A percentile compares a stretch with the other conserved stretches of the same genome.
phyloP scores from a whole-genome alignment of 1,140 invertebrate species.

The Littorina saxatilis region DNA sequence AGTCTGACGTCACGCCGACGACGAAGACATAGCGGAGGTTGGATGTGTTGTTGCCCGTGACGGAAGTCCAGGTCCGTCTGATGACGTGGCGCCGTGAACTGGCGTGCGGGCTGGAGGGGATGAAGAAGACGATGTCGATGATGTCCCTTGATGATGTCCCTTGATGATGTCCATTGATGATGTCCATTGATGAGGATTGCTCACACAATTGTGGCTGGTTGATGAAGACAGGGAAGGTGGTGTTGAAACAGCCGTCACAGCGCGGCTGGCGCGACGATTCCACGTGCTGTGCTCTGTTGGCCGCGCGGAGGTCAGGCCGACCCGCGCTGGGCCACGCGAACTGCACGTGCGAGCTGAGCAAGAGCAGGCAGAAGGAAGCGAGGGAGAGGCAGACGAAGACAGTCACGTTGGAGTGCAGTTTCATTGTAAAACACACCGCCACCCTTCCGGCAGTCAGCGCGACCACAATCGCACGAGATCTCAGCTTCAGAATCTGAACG shows the following conservation, averaged over 20 bases:
- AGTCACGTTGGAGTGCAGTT: neutral
- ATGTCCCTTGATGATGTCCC: neutral
- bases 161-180: neutral
- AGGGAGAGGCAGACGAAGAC: neutral
- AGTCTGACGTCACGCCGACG: conserved; percentile 18
- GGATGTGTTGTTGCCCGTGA: conserved; percentile 48
- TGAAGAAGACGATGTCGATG: conserved; percentile 21
- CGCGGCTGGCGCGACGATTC: neutral
- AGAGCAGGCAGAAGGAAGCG: neutral
- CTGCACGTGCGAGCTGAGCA: neutral
- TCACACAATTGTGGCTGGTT: neutral
- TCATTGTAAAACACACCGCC: too few species aligned
- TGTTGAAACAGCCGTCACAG: neutral
- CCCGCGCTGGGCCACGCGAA: neutral
- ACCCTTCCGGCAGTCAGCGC: too few species aligned
- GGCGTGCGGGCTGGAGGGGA: neutral
- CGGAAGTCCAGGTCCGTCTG: conserved; percentile 47
- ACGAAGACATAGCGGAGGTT: conserved; percentile 48
- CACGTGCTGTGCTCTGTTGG: too few species aligned
- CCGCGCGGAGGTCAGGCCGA: neutral
- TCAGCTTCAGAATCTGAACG: too few species aligned
- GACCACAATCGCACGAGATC: too few species aligned
- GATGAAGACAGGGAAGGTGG: neutral
- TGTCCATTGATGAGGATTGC: too few species aligned
- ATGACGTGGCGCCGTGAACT: conserved; percentile 34